Conservation (phyloP, 2,797 vertebrate genomes). For the Mus minutoides region DNA sequence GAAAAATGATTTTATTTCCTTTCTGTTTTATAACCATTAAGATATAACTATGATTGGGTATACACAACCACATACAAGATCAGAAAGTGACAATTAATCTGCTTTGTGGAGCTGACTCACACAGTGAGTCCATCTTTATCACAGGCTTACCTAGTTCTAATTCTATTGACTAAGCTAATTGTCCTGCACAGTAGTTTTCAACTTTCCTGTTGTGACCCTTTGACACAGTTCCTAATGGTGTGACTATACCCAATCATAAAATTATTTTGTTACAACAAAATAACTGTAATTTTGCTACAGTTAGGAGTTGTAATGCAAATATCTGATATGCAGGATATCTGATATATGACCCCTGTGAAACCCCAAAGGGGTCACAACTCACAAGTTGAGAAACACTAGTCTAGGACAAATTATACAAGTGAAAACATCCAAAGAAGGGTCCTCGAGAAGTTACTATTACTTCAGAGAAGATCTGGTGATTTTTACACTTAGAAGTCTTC, state of each 20-base stretch:
- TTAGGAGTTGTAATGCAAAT: background rate
- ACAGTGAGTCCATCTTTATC: constrained; percentile 21
- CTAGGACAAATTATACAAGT: constrained; percentile 17
- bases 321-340: background rate
- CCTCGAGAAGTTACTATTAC: background rate
- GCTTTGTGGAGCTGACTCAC: constrained; percentile 16
- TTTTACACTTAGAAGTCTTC: constrained; percentile 48
- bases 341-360: background rate
- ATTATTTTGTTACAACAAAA: background rate
- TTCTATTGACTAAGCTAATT: constrained; percentile 31
- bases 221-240: background rate
- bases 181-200: background rate
- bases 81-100: constrained; percentile 4
- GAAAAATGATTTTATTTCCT: constrained; percentile 47
- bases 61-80: background rate
- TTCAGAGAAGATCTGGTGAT: background rate
- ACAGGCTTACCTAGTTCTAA: constrained; percentile 33
- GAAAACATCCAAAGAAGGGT: constrained; percentile 14
- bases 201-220: background rate
- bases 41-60: background rate
- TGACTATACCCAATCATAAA: background rate
- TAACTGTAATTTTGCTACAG: background rate
- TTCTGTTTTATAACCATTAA: constrained; percentile 51
- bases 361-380: background rate
- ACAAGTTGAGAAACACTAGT: background rate